Conservation (phyloP, 2,797 vertebrate genomes). For the Tenualosa thibaudeaui region DNA sequence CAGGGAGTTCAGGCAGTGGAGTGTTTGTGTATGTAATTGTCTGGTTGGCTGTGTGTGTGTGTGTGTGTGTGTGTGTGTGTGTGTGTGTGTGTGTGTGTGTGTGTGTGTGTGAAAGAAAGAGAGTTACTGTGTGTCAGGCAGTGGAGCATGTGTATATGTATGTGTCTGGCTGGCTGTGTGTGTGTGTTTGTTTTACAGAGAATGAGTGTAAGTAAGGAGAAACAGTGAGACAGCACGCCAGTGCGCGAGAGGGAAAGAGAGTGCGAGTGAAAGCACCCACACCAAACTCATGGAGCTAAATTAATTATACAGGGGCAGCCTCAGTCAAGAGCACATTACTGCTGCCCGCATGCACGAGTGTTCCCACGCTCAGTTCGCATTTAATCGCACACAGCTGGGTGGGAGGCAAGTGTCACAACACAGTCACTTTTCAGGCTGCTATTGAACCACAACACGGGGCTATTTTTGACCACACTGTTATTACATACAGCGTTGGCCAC, state of each 20-base stretch:
- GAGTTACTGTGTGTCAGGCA: background rate
- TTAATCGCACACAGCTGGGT: background rate
- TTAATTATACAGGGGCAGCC: conserved; percentile 1
- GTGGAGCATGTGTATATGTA: no score
- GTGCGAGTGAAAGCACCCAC: conserved; percentile 12
- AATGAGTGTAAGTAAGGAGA: background rate
- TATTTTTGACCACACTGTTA: background rate
- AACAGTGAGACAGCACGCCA: background rate
- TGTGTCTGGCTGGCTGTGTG: no score
- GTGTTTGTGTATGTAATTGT: background rate
- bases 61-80: background rate
- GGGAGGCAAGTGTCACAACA: background rate
- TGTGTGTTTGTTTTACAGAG: no score
- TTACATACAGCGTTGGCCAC: background rate
- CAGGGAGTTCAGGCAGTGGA: no score
- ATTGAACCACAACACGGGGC: background rate
- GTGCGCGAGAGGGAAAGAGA: background rate
- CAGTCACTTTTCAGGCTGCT: background rate
- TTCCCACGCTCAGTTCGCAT: background rate
- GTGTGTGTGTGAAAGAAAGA: background rate
- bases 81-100: no score
- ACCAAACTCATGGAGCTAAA: background rate
- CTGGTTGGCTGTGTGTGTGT: background rate
- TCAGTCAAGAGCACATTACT: conserved; percentile 23
- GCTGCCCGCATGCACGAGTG: background rate